phyloP scores from a whole-genome alignment of 2,888 invertebrate species.

The Catocala nupta region DNA sequence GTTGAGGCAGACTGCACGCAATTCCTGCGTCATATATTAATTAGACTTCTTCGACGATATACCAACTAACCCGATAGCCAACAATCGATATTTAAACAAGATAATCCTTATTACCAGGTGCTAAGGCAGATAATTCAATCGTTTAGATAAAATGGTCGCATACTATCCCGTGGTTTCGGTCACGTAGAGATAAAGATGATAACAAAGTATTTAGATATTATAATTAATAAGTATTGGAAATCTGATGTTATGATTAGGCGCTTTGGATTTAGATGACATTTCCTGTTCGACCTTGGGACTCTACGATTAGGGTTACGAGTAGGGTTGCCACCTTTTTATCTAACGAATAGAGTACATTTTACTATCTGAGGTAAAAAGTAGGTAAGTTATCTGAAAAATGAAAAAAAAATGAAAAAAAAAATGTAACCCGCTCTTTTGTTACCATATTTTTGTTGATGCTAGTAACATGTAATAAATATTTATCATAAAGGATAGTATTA shows the following conservation, averaged over 20 bases:
- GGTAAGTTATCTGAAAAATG: too few relatives aligned
- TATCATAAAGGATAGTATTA: too few relatives aligned
- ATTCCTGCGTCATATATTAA: conserved; percentile 8
- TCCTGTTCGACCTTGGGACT: too few relatives aligned
- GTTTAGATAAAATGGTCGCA: not conserved
- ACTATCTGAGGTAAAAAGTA: too few relatives aligned
- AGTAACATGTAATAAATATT: too few relatives aligned
- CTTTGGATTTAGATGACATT: not conserved
- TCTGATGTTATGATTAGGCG: conserved; percentile 20
- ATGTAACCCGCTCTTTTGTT: too few relatives aligned
- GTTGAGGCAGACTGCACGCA: conserved; percentile 14
- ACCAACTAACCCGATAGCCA: conserved; percentile 1
- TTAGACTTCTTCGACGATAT: conserved; percentile 2
- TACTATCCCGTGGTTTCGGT: conserved; percentile 60
- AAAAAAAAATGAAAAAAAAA: too few relatives aligned
- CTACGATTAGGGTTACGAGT: too few relatives aligned
- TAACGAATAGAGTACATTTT: too few relatives aligned
- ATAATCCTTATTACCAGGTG: conserved; percentile 25
- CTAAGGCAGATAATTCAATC: conserved; percentile 26
- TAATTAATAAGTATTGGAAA: conserved; percentile 43
- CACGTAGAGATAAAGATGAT: conserved; percentile 73
- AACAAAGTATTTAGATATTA: conserved; percentile 43
- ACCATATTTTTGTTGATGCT: too few relatives aligned
- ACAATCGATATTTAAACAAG: conserved; percentile 1
- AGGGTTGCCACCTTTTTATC: too few relatives aligned